Base-by-base conservation (phyloP, 1,140 invertebrate genomes). In the Zophobas morio region DNA sequence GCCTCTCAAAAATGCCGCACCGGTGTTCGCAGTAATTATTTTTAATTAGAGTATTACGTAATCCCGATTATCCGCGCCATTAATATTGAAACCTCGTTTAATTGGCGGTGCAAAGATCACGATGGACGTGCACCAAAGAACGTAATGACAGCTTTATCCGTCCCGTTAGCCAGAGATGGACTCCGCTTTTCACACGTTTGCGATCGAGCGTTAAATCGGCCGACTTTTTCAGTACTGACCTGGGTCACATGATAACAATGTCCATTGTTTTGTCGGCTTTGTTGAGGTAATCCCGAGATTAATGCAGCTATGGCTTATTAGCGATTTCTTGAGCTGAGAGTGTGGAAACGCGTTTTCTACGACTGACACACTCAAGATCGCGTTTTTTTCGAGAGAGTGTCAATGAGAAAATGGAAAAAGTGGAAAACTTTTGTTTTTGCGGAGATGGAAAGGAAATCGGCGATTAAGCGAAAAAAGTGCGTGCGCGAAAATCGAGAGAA, bases 41-140 rank as follows among this genome's bases (percentile, higher is more conserved):
- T 57, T 5, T 57, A 57, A 57, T 57, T 57, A 57, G 6, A 36
- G 4, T 66, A 46, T 66, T 66, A 66, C 39, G 60, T 36, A 66
- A 42, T 20, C 20, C 39, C 42, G n/a, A 57, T 57, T 57, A 57
- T 8, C 33, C 34, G 54, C 32, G 32, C 54, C 5, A 57, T 57
- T 57, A 57, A 35, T 57, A 57, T 57, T 57, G 54, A 57, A 57
- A 57, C 35, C 34, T 2, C 32, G 34, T 8, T 8, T 57, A 57
- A 57, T 57, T 57, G 33, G 54, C 20, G 54, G 54, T 2, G 5
- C 49, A 46, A 46, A 46, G 49, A 6, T 53, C 49, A 53, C 20
- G 42, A 46, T 46, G 42, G 20, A 20, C 20, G 20, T 20, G 20
- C 20, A 20, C 20, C 20, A 20, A 20, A 20, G 20, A 20, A 20